Evolutionary conservation across 2,113 vertebrate genomes (phyloP).

Genomic region (Orientallactaga bullata): DNA sequence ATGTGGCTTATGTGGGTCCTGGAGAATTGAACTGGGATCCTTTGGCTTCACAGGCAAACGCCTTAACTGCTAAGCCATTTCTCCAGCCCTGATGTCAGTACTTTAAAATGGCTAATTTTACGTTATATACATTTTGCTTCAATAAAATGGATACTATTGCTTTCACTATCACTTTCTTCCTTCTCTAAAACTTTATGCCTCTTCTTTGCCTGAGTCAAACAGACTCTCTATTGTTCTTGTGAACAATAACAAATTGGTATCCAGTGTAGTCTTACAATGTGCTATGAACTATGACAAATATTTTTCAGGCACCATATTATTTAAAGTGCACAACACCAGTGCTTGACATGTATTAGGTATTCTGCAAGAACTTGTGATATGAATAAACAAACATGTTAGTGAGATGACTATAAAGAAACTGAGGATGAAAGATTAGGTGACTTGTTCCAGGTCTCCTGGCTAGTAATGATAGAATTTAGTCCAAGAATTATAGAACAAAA

Average conservation of each 20-base stretch:
- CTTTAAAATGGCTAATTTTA: constrained; percentile 9
- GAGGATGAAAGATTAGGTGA: neutral
- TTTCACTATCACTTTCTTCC: constrained; percentile 16
- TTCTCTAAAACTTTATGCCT: constrained; percentile 30
- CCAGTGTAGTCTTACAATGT: constrained; percentile 2
- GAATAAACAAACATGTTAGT: neutral
- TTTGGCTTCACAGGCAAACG: no score
- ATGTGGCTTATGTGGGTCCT: no score
- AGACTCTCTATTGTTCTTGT: constrained; percentile 34
- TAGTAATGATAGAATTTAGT: constrained; percentile 51
- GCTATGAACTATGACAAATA: neutral
- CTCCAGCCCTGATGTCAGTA: neutral
- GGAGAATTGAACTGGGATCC: no score
- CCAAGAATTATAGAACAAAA: constrained; percentile 15
- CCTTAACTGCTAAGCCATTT: no score
- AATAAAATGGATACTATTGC: constrained; percentile 19
- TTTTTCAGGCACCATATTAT: constrained; percentile 10
- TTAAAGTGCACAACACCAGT: constrained; percentile 38
- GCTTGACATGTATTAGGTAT: neutral
- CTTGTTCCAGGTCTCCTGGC: neutral
- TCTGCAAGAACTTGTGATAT: constrained; percentile 25
- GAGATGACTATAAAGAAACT: constrained; percentile 6
- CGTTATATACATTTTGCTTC: neutral
- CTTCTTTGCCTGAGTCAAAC: constrained; percentile 35
- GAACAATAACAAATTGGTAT: neutral